These are phyloP conservation scores for Rhabditoides inermis DNA, from an alignment of 2,888 invertebrate genomes.

Conservation along the genomic window DNA sequence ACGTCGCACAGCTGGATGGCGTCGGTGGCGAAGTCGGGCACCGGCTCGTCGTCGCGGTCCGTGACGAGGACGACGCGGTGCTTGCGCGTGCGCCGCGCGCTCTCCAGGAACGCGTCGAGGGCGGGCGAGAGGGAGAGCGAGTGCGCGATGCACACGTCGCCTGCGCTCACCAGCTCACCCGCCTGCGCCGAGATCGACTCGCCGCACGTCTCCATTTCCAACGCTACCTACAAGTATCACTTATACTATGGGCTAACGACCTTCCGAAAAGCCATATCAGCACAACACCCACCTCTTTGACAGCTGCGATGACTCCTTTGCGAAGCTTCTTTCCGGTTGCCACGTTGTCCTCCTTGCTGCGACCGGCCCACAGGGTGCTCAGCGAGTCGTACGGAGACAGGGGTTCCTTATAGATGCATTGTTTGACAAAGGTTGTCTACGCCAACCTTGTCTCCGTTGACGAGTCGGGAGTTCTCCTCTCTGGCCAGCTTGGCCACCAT, in stretches of 20 bases:
- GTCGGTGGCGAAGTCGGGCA: slow-evolving; percentile 17
- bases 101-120: slow-evolving; percentile 19
- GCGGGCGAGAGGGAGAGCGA: slow-evolving; percentile 25
- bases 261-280: not conserved
- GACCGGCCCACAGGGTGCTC: slow-evolving; percentile 29
- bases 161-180: slow-evolving; percentile 22
- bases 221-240: slow-evolving; percentile 19
- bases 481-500: slow-evolving; percentile 31
- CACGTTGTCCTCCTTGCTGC: slow-evolving; percentile 9
- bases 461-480: too few relatives aligned
- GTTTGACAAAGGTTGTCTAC: not conserved
- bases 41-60: slow-evolving; percentile 8
- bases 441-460: slow-evolving; percentile 15
- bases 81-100: slow-evolving; percentile 7
- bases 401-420: slow-evolving; percentile 10
- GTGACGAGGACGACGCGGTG: slow-evolving; percentile 7
- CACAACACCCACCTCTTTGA: slow-evolving; percentile 18
- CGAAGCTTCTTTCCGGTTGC: slow-evolving; percentile 28
- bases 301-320: slow-evolving; percentile 16
- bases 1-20: slow-evolving; percentile 19
- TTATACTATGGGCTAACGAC: not conserved
- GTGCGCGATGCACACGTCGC: slow-evolving; percentile 33
- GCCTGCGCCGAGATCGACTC: slow-evolving; percentile 29
- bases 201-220: slow-evolving; percentile 31
- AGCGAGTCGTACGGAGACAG: slow-evolving; percentile 28